Evolutionary conservation across 1,140 invertebrate species (phyloP), one percentile per base, ranked within the genome.

Genomic region (Eciton burchellii): DNA sequence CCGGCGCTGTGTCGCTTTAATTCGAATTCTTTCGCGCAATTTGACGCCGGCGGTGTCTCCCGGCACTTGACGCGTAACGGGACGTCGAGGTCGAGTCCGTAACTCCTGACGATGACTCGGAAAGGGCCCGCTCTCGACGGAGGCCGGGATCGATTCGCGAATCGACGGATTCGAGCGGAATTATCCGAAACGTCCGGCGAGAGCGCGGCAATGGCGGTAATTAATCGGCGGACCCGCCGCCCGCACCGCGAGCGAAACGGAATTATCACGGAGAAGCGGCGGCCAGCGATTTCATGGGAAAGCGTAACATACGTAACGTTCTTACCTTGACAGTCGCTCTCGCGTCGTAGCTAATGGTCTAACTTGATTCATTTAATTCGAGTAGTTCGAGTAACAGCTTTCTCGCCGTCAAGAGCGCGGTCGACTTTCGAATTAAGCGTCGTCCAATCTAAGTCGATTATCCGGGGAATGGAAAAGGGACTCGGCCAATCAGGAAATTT

Each of bases 291-390:
- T 26, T 62, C 16, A n/a, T 8, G 16, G 5, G 43, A 77, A 41
- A 43, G 29, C 49, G 45, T 19, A 16, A 74, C 62, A 73, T 62
- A 60, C 79, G 68, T 74, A 57, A 70, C 35, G 43, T 68, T 45
- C 29, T 57, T 54, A 66, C 52, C 19, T 43, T 52, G 59, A 54
- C 79, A 71, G 43, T 52, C 62, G 59, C 81, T 82, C 82, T 84
- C 73, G 65, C 68, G 47, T 29, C 77, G 68, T 70, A 88, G 81
- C 84, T 87, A 81, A 84, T 79, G 70, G 82, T 62, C 83, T 87
- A 90, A 90, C 87, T 86, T 81, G 88, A 89, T 89, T 89, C 86
- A 85, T 89, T 84, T 90, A 90, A 90, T 90, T 90, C 89, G 73
- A 79, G 86, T 83, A 87, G 81, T 83, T 72, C 54, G 43, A n/a